Evolutionary conservation across 2,888 invertebrate species (phyloP).

Genomic region (Ichneumoninae sp.): DNA sequence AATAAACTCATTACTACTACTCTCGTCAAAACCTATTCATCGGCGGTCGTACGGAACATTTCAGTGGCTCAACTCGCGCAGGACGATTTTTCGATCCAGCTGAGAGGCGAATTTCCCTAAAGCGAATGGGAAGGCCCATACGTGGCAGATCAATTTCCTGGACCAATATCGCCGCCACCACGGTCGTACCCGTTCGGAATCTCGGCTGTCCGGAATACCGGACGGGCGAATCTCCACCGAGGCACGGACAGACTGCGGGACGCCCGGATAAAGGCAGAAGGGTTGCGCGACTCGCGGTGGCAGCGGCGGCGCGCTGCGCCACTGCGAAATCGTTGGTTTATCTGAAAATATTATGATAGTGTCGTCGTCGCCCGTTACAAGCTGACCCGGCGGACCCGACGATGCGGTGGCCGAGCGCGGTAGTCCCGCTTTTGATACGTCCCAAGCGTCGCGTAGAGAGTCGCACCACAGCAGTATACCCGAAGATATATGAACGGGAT

Average conservation of each 20-base stretch:
- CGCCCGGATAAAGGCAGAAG: conserved; percentile 35
- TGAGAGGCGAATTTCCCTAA: conserved; percentile 4
- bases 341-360: conserved; percentile 81
- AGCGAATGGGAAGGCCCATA: background rate
- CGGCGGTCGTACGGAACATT: background rate
- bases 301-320: background rate
- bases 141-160: conserved; percentile 42
- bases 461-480: conserved; percentile 76
- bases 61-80: background rate
- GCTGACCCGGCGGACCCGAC: conserved; percentile 56
- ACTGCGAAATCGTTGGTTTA: conserved; percentile 75
- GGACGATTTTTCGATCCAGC: conserved; percentile 3
- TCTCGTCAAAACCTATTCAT: no score
- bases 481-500: conserved; percentile 82
- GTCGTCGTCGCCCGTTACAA: conserved; percentile 69
- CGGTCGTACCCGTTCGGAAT: conserved; percentile 1
- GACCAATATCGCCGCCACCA: background rate
- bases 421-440: conserved; percentile 80
- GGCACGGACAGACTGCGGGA: background rate
- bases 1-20: no score
- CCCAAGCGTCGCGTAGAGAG: conserved; percentile 81
- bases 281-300: conserved; percentile 45
- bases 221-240: conserved; percentile 28
- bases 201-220: background rate
- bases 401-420: conserved; percentile 68